Base-by-base conservation (phyloP, 2,797 vertebrate species). In the Menidia menidia region DNA sequence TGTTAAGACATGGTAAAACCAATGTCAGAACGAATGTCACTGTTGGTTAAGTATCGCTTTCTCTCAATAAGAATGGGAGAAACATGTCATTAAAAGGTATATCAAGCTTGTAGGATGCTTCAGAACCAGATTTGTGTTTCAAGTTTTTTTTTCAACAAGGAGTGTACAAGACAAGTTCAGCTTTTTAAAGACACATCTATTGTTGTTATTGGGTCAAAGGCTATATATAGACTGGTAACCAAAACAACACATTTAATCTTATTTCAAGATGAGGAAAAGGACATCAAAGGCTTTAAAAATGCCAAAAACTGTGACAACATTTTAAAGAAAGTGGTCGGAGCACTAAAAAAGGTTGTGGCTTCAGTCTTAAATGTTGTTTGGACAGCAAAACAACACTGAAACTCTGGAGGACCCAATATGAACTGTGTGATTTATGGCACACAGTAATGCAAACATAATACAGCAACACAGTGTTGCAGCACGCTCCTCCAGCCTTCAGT, bases 401-500 rank as follows among this genome's bases (percentile, higher is more conserved):
- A 69, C 35, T 55, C 43, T 31, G 56, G 58, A 68, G 54, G 11
- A 60, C 31, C 60, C 58, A 72, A 39, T 56, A 19, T 68, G 73
- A 78, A 76, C 51, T 53, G 11, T 33, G 30, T 75, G 75, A 85
- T 70, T 80, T 54, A 85, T 78, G n/a, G 32, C 52, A 68, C 58
- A 83, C 65, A 63, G n/a, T 78, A 41, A n/a, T 61, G 59, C 41
- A 73, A 73, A 68, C 61, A 80, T 73, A 60, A 80, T 78, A 54
- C 48, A 62, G 68, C 43, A 75, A 64, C 64, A 64, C 73, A 45
- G 57, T 55, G 10, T 68, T 65, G 30, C 48, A 68, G 63, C 57
- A 65, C 68, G 68, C 84, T 75, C 64, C 72, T 60, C 41, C 52
- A 80, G 71, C 43, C 54, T 51, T 65, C 5, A 69, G 33, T 14